These are phyloP conservation scores for Hybognathus amarus DNA, from an alignment of 2,797 vertebrate genomes.

Conservation along the genomic window DNA sequence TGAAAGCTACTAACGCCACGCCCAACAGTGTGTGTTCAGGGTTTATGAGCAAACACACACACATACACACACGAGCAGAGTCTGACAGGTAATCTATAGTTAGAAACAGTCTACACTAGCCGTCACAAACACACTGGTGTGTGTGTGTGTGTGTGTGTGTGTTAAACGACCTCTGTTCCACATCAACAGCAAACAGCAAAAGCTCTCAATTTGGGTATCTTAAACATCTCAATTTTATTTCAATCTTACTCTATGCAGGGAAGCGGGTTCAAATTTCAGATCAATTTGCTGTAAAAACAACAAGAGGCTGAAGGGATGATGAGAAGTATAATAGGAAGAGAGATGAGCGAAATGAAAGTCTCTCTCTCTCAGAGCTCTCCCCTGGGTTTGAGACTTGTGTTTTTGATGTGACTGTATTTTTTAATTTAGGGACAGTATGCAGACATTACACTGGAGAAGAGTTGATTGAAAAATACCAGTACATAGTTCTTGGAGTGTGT, in stretches of 20 bases:
- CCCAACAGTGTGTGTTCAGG: neutral
- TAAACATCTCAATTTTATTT: conserved; percentile 48
- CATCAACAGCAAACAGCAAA: conserved; percentile 16
- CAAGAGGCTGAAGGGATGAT: conserved; percentile 22
- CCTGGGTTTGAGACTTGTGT: neutral
- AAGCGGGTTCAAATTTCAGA: conserved; percentile 26
- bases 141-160: neutral
- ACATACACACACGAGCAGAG: neutral
- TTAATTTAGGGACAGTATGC: neutral
- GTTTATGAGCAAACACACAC: conserved; percentile 2
- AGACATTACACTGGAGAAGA: neutral
- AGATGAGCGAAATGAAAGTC: conserved; percentile 13
- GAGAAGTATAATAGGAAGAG: conserved; percentile 19
- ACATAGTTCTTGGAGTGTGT: neutral
- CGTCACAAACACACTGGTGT: neutral
- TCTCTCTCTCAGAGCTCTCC: neutral
- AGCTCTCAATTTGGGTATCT: conserved; percentile 27
- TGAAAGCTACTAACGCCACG: conserved; percentile 9
- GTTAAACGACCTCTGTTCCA: conserved; percentile 19
- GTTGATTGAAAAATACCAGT: neutral
- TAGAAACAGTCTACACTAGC: conserved; percentile 3
- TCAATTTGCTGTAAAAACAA: conserved; percentile 47
- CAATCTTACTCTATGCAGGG: conserved; percentile 35
- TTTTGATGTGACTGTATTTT: conserved; percentile 6
- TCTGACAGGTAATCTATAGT: conserved; percentile 33